Evolutionary conservation across 2,797 vertebrate genomes (phyloP), one percentile per base, ranked within the genome.

Genomic region (Lophura swinhoii): DNA sequence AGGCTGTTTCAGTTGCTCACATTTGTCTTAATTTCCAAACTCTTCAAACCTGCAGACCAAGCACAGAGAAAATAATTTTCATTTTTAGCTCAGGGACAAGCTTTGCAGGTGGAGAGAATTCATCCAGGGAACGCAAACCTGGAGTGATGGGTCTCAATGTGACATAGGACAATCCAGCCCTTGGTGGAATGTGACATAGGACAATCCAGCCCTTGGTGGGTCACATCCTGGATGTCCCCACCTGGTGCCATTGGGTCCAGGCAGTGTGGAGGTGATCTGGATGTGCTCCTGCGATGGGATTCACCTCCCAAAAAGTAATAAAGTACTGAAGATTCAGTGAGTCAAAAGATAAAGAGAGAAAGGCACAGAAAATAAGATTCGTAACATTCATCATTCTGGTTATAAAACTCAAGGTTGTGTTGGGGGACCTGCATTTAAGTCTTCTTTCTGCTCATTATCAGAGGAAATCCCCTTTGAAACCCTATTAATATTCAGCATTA

Each of bases 251-350:
- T 8, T 70, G 48, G 17, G 35, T 43, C 26, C 71, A 63, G 74
- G 63, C 63, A 49, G 41, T 0, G 0, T 16, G n/a, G 31, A 81
- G 29, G 9, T n/a, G 17, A 6, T 48, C 23, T 26, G n/a, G 1
- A 13, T 18, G 20, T 28, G 21, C 23, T 88, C 26, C 69, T 72
- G 17, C 9, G 24, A 3, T 2, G 2, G 7, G 37, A 67, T 80
- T 78, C 46, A 20, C 28, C 24, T 75, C 72, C 33, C 29, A 39
- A 29, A 59, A 80, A 33, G 22, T 31, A 55, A 17, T 15, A 33
- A 68, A 94, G 18, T 24, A 28, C 10, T 0, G 1, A 7, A 8
- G 12, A 14, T 28, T 24, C 8, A 26, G 39, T 3, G 29, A 67
- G 23, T 4, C 28, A 17, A 39, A 74, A 62, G 3, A 66, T n/a